These are phyloP conservation scores for Hartigia nigra DNA, from an alignment of 2,888 invertebrate genomes.

Conservation along the genomic window DNA sequence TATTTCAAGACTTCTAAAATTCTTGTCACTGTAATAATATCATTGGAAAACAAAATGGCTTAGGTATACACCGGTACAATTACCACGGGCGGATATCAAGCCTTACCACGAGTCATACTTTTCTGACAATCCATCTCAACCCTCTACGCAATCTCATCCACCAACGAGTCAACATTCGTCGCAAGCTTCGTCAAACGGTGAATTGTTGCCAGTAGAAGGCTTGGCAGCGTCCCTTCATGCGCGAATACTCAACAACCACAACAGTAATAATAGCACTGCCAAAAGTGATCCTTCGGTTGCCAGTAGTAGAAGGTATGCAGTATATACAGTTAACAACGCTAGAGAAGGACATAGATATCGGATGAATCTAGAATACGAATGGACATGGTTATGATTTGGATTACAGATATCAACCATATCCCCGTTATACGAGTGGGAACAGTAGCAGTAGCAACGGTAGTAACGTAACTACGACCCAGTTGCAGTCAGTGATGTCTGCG, in stretches of 20 bases:
- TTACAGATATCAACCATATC: conserved; percentile 59
- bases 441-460: conserved; percentile 44
- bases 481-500: conserved; percentile 53
- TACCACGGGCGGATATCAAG: conserved; percentile 78
- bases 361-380: conserved; percentile 3
- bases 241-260: conserved; percentile 77
- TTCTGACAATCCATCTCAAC: conserved; percentile 68
- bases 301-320: conserved; percentile 46
- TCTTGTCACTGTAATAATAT: background rate
- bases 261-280: conserved; percentile 49
- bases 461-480: conserved; percentile 41
- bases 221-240: conserved; percentile 86
- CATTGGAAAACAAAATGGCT: background rate
- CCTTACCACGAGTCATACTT: conserved; percentile 80
- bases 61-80: conserved; percentile 69
- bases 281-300: conserved; percentile 54
- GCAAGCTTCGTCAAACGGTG: conserved; percentile 52
- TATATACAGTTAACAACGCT: background rate
- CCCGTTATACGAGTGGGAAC: conserved; percentile 52
- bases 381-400: background rate
- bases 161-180: conserved; percentile 53
- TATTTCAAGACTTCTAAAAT: background rate
- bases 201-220: conserved; percentile 70
- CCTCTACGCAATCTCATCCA: conserved; percentile 58
- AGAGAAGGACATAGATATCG: conserved; percentile 15